Evolutionary conservation across 2,888 invertebrate species (phyloP), one percentile per base, ranked within the genome.

Genomic region (Volucella bombylans): DNA sequence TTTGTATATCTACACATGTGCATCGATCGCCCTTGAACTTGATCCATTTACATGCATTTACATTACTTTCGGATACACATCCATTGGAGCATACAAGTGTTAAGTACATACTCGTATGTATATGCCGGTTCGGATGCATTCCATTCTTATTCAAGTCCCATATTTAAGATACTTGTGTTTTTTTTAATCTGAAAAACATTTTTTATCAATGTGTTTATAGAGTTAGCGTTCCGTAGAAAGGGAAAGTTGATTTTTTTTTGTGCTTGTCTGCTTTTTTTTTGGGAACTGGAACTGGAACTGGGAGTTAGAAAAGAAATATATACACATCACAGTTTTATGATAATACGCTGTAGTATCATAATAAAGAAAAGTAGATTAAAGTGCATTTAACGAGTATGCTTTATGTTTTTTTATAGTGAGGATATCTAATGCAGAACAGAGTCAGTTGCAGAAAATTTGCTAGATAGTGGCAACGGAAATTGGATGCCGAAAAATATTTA

Each of bases 11-110:
- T 62, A 62, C 64, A 64, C 43, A 47, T 65, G 65, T 23, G 57
- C 38, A 50, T 38, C 45, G 57, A 74, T 74, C 67, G 76, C 76
- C 76, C 76, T 76, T 76, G 76, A 76, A 76, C 76, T 76, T 76
- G 76, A 14, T 50, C 52, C 49, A 73, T 55, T 73, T 55, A 41
- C 52, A n/a, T 11, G 18, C 18, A 11, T 52, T 39, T 50, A 41
- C 8, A 14, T 14, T 41, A 55, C 23, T 52, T 41, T 50, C 41
- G 8, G 18, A 38, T 41, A 55, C n/a, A 9, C n/a, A 57, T n/a
- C 41, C 11, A 23, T 49, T 23, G 2, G 11, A 31, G 4, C 31
- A 31, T 31, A 31, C 31, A 31, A 31, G 31, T 31, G 31, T 2
- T 31, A 31, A 54, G 47, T 68, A 3, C 3, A 23, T 23, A 2